These are phyloP conservation scores for Zoanthus sansibaricus DNA, from an alignment of 92 coral and sea anemone genomes.

Conservation along the genomic window DNA sequence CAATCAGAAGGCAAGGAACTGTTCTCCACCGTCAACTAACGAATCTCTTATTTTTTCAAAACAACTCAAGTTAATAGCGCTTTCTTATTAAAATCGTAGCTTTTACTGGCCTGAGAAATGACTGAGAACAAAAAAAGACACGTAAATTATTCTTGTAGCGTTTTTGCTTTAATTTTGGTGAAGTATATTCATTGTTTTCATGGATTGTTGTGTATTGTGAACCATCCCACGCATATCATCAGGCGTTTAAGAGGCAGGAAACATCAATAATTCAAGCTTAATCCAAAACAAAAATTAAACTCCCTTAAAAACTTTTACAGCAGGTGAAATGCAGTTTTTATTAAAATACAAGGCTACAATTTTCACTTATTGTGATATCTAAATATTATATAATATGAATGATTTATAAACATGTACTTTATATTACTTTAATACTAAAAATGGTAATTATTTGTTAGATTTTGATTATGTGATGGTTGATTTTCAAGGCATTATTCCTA, in stretches of 20 bases:
- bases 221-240: slow-evolving; percentile 39
- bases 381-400: not conserved
- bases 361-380: not conserved
- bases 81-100: not conserved
- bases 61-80: not conserved
- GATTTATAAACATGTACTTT: not conserved
- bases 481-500: not conserved
- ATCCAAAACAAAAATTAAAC: slow-evolving; percentile 10
- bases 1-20: slow-evolving; percentile 21
- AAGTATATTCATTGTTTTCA: not conserved
- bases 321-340: slow-evolving; percentile 24
- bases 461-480: not conserved
- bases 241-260: slow-evolving; percentile 25
- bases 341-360: not conserved
- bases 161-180: not conserved
- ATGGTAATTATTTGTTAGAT: not conserved
- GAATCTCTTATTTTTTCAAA: not conserved
- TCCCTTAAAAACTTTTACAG: not conserved
- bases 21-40: not conserved
- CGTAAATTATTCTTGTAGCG: not conserved
- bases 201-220: not conserved
- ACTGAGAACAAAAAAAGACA: not conserved
- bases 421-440: not conserved
- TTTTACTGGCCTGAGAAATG: not conserved
- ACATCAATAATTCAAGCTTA: slow-evolving; percentile 16